These are phyloP conservation scores for Scomber colias DNA, from an alignment of 2,113 vertebrate genomes.

Conservation along the genomic window DNA sequence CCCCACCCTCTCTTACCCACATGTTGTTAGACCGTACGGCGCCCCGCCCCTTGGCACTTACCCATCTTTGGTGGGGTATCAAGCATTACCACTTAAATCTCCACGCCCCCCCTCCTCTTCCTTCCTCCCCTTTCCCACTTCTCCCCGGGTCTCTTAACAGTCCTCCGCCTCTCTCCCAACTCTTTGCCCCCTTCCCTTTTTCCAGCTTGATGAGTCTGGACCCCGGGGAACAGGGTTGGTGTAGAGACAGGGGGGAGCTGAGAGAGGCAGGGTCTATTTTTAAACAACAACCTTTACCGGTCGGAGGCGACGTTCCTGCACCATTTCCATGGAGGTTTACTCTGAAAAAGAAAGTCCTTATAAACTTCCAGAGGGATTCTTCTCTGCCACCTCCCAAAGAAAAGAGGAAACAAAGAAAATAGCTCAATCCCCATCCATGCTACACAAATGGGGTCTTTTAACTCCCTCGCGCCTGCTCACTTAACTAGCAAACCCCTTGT, in stretches of 20 bases:
- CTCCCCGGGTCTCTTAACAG: constrained; percentile 28
- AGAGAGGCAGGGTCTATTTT: constrained; percentile 60
- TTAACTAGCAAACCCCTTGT: constrained; percentile 46
- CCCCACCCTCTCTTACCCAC: constrained; percentile 60
- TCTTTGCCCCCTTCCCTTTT: constrained; percentile 19
- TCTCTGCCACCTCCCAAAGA: not conserved
- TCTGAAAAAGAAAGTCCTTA: not conserved
- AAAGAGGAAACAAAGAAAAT: constrained; percentile 26
- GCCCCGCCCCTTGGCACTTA: constrained; percentile 65
- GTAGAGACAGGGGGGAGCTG: not conserved
- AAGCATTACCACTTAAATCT: constrained; percentile 53
- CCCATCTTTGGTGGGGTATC: constrained; percentile 77
- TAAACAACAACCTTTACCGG: constrained; percentile 65
- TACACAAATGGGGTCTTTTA: constrained; percentile 36
- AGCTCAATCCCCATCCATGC: not conserved
- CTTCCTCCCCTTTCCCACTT: not conserved
- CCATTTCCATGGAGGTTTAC: constrained; percentile 26
- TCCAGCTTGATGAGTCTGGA: constrained; percentile 29
- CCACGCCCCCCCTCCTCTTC: not conserved
- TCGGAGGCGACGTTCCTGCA: not conserved
- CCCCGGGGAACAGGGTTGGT: constrained; percentile 19
- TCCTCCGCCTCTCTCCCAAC: constrained; percentile 18
- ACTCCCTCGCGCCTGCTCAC: constrained; percentile 23
- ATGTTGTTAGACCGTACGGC: constrained; percentile 55
- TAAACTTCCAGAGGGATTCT: not conserved